Evolutionary conservation across 2,797 vertebrate species (phyloP).

Genomic region (Gymnodraco acuticeps): DNA sequence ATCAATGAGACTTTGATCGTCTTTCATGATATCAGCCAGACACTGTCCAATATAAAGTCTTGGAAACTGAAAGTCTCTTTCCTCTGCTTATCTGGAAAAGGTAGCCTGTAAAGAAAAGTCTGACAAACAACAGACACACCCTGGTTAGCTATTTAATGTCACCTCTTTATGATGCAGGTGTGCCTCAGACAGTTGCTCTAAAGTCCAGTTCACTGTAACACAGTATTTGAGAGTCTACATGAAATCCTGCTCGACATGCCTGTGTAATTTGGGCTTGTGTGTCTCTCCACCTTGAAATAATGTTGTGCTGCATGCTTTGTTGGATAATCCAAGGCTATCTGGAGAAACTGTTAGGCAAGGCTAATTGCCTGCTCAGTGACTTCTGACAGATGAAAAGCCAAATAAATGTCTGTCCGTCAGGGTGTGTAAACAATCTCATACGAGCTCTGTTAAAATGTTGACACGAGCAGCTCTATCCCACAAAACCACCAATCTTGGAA

Average conservation of each 20-base stretch:
- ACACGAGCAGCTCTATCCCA: conserved; percentile 35
- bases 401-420: conserved; percentile 52
- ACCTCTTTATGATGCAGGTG: conserved; percentile 36
- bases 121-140: conserved; percentile 17
- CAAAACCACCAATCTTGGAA: conserved; percentile 59
- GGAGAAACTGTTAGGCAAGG: conserved; percentile 17
- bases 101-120: neutral
- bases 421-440: conserved; percentile 50
- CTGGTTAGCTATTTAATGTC: conserved; percentile 33
- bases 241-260: conserved; percentile 15
- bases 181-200: conserved; percentile 18
- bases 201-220: conserved; percentile 21
- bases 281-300: conserved; percentile 26
- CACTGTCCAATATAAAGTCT: conserved; percentile 7
- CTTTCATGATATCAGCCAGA: neutral
- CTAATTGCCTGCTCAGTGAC: conserved; percentile 35
- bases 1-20: conserved; percentile 3
- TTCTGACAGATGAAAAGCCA: conserved; percentile 50
- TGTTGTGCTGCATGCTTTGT: conserved; percentile 22
- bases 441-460: conserved; percentile 36
- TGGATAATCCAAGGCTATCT: conserved; percentile 27
- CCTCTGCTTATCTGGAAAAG: conserved; percentile 30
- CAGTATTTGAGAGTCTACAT: neutral
- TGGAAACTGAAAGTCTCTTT: conserved; percentile 23
- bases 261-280: conserved; percentile 36